These are phyloP conservation scores for Spialia ferax DNA, from an alignment of 2,888 invertebrate species.

Conservation along the genomic window DNA sequence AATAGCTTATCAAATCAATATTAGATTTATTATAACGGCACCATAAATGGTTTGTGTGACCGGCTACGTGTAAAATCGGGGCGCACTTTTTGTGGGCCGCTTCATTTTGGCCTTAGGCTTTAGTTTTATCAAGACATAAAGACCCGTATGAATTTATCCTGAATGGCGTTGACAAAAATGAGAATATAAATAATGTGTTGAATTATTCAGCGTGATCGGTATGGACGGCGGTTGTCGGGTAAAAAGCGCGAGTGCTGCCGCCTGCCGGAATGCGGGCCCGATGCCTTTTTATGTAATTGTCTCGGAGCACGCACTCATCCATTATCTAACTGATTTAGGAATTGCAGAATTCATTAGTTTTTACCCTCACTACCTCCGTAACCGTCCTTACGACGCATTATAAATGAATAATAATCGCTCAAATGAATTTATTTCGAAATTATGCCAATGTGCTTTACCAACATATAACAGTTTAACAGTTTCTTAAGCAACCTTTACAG, in stretches of 20 bases:
- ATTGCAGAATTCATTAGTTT: conserved; percentile 62
- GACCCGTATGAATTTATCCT: conserved; percentile 82
- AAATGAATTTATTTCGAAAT: conserved; percentile 38
- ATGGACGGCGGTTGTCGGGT: conserved; percentile 70
- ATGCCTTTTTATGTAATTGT: conserved; percentile 84
- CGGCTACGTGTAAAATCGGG: conserved; percentile 62
- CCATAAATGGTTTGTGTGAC: conserved; percentile 61
- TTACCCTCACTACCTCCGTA: conserved; percentile 48
- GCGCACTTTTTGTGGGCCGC: conserved; percentile 63
- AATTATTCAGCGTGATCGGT: conserved; percentile 86
- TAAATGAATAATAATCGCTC: conserved; percentile 35
- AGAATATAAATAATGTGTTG: conserved; percentile 84
- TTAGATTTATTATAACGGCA: conserved; percentile 50
- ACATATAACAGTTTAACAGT: conserved; percentile 1
- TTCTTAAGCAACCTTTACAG: conserved; percentile 5
- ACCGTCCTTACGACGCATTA: conserved; percentile 32
- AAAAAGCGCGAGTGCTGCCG: conserved; percentile 70
- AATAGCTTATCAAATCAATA: conserved; percentile 42
- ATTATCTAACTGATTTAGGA: conserved; percentile 81
- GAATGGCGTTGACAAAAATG: conserved; percentile 86
- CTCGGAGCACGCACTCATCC: conserved; percentile 82
- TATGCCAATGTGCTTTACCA: conserved; percentile 33
- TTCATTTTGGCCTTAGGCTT: conserved; percentile 80
- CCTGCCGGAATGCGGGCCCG: conserved; percentile 75
- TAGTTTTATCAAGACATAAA: conserved; percentile 86